A percentile compares a stretch with the other conserved stretches of the same genome.
Evolutionary conservation across 2,797 vertebrate species (phyloP).

Genomic region (Apodemus agrarius): DNA sequence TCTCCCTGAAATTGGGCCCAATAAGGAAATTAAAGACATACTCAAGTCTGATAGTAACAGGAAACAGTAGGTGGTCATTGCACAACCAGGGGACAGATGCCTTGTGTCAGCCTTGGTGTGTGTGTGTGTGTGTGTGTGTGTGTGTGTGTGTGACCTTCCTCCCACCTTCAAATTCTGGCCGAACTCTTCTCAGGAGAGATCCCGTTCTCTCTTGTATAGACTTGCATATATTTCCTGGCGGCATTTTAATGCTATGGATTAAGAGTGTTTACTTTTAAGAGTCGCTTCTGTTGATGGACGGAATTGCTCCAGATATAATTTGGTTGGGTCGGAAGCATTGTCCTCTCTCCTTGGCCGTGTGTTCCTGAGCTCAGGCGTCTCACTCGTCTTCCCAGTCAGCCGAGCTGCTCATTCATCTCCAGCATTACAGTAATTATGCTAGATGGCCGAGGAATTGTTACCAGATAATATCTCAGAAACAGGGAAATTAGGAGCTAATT

Average conservation of each 20-base stretch:
- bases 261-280: conserved; percentile 66
- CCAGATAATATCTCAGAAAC: conserved; percentile 76
- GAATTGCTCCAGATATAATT: conserved; percentile 44
- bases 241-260: conserved; percentile 35
- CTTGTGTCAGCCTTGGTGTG: neutral
- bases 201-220: neutral
- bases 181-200: neutral
- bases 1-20: neutral
- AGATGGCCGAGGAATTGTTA: conserved; percentile 66
- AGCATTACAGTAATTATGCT: conserved; percentile 65
- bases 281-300: conserved; percentile 46
- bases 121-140: no score
- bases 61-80: neutral
- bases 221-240: neutral
- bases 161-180: neutral
- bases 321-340: neutral
- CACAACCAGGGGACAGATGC: no score
- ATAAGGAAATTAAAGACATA: neutral
- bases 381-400: conserved; percentile 16
- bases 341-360: neutral
- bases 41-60: neutral
- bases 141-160: neutral
- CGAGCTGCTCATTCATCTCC: conserved; percentile 10
- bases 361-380: neutral
- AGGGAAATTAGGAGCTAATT: conserved; percentile 75